Evolutionary conservation across 2,888 invertebrate genomes (phyloP).

Genomic region (Archaeoteleia sp.): DNA sequence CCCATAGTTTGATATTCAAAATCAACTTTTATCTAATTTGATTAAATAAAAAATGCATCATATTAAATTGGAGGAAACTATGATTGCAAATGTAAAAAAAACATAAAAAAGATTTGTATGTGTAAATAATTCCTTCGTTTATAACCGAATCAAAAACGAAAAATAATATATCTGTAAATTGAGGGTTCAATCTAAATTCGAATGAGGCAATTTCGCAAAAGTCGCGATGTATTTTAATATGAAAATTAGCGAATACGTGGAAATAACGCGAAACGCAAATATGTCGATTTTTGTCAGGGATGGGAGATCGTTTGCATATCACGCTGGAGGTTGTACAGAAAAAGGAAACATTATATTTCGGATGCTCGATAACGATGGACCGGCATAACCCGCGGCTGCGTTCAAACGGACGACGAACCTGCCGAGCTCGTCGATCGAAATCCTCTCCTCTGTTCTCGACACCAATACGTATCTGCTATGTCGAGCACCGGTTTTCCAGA

Average conservation of each 20-base stretch:
- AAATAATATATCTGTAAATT: too few species aligned
- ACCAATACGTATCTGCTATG: slow-evolving; percentile 33
- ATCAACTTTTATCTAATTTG: too few species aligned
- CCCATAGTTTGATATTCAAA: too few species aligned
- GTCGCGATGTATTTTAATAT: slow-evolving; percentile 11
- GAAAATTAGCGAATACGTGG: slow-evolving; percentile 29
- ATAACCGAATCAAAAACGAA: too few species aligned
- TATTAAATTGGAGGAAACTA: too few species aligned
- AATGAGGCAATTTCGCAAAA: too few species aligned
- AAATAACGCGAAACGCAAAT: slow-evolving; percentile 64
- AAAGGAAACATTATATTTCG: slow-evolving; percentile 57
- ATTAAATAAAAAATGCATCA: too few species aligned
- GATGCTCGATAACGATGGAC: slow-evolving; percentile 62
- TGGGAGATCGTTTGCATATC: slow-evolving; percentile 68
- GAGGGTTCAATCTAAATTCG: too few species aligned
- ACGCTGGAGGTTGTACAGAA: slow-evolving; percentile 59
- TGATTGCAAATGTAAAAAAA: too few species aligned
- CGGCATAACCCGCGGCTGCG: slow-evolving; percentile 46
- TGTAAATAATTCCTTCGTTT: too few species aligned
- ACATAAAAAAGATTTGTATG: too few species aligned
- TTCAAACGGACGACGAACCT: slow-evolving; percentile 43
- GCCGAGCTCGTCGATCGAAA: slow-evolving; percentile 49
- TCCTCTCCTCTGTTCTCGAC: slow-evolving; percentile 23
- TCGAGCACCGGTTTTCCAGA: slow-evolving; percentile 43
- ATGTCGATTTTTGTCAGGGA: slow-evolving; percentile 64